Percentiles rank a stretch among this genome's conserved stretches.
Evolutionary conservation across 1,140 invertebrate species (phyloP).

Genomic region (Aporrectodea caliginosa): DNA sequence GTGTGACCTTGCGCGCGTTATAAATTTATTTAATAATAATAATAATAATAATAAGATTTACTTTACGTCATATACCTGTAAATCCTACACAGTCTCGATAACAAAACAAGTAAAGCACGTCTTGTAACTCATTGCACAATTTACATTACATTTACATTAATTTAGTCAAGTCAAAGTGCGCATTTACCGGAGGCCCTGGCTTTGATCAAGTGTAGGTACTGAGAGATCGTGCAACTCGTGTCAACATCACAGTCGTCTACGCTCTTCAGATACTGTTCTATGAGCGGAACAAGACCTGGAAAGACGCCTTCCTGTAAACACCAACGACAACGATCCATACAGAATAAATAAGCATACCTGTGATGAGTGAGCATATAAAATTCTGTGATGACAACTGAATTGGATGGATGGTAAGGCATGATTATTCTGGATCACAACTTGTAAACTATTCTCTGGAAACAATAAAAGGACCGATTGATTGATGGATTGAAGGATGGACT

Average conservation of each 20-base stretch:
- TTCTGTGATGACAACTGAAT: background rate
- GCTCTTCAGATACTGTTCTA: slow-evolving; percentile 84
- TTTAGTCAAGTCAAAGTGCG: background rate
- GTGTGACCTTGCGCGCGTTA: too few relatives aligned
- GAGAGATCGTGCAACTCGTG: slow-evolving; percentile 78
- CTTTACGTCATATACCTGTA: too few relatives aligned
- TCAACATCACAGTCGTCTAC: slow-evolving; percentile 66
- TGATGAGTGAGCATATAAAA: too few relatives aligned
- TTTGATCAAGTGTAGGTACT: slow-evolving; percentile 93
- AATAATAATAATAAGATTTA: too few relatives aligned
- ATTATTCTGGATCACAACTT: too few relatives aligned
- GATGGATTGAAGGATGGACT: background rate
- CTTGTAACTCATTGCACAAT: too few relatives aligned
- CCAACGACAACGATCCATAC: slow-evolving; percentile 6
- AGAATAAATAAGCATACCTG: background rate
- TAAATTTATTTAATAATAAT: too few relatives aligned
- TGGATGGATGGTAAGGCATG: background rate
- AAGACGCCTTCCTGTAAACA: slow-evolving; percentile 69
- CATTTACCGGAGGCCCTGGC: slow-evolving; percentile 80
- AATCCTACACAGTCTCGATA: too few relatives aligned
- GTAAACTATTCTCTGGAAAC: background rate
- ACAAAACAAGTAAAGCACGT: too few relatives aligned
- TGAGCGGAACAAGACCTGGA: slow-evolving; percentile 89
- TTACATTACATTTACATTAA: too few relatives aligned
- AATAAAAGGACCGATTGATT: background rate